Conservation (phyloP, 2,888 invertebrate species). For the Nycteola revayana region DNA sequence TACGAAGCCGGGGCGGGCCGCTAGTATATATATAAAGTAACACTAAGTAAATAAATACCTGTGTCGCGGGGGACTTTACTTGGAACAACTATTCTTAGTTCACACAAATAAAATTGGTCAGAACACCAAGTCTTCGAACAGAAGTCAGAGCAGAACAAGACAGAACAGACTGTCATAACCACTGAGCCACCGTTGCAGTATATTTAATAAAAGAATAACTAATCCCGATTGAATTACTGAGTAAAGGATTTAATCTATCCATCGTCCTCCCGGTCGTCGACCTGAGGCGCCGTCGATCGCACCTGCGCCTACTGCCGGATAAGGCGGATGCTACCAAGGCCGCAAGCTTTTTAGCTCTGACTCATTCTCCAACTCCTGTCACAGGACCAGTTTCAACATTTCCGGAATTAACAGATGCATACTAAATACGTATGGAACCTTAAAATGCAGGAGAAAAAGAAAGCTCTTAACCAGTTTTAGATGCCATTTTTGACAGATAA, state of each 20-base stretch:
- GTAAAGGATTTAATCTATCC: constrained; percentile 44
- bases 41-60: too few relatives aligned
- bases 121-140: too few relatives aligned
- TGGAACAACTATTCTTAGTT: too few relatives aligned
- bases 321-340: constrained; percentile 61
- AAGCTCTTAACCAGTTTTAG: constrained; percentile 11
- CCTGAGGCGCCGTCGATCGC: constrained; percentile 52
- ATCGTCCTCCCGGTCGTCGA: constrained; percentile 54
- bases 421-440: constrained; percentile 3
- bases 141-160: too few relatives aligned
- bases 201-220: too few relatives aligned
- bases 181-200: too few relatives aligned
- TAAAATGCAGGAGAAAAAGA: neutral
- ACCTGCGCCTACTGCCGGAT: constrained; percentile 53
- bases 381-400: constrained; percentile 23
- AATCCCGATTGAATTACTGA: too few relatives aligned
- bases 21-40: too few relatives aligned
- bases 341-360: constrained; percentile 47
- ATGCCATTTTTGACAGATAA: constrained; percentile 36
- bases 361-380: constrained; percentile 32
- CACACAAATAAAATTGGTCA: too few relatives aligned
- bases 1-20: too few relatives aligned
- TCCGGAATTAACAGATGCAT: constrained; percentile 20
- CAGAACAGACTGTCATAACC: too few relatives aligned
- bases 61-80: too few relatives aligned